Conservation (phyloP, 2,797 vertebrate species). For the Ctenochaetus hawaiiensis region DNA sequence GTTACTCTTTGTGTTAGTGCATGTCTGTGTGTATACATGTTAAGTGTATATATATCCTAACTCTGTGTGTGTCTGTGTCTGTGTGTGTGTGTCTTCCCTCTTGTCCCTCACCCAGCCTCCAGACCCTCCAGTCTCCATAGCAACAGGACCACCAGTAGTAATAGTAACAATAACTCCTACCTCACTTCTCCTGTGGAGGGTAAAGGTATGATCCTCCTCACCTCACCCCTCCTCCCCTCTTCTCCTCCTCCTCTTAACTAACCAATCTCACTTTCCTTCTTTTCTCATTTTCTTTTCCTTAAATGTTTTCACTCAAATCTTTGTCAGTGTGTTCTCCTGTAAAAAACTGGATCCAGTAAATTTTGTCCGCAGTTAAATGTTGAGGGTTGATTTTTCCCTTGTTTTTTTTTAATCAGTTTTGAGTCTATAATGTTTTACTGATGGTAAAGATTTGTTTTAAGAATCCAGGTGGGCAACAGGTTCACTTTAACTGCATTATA, state of each 20-base stretch:
- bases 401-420: no score
- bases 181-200: constrained; percentile 91
- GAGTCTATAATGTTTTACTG: not conserved
- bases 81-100: constrained; percentile 56
- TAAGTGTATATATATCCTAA: constrained; percentile 57
- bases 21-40: constrained; percentile 47
- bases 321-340: not conserved
- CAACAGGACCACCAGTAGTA: constrained; percentile 95
- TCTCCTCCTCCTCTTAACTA: constrained; percentile 8
- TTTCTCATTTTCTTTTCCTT: constrained; percentile 12
- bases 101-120: constrained; percentile 85
- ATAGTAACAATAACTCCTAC: constrained; percentile 95
- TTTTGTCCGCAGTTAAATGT: no score
- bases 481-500: not conserved
- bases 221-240: not conserved
- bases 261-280: not conserved
- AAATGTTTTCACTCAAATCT: not conserved
- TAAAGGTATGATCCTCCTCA: constrained; percentile 90
- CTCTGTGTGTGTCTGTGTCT: constrained; percentile 20
- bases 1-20: constrained; percentile 53
- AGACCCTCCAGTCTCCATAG: constrained; percentile 97
- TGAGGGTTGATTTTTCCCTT: no score
- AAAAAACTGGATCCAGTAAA: not conserved
- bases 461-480: not conserved
- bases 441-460: not conserved